phyloP scores from a whole-genome alignment of 2,113 vertebrate species.

The Phoxinus phoxinus region DNA sequence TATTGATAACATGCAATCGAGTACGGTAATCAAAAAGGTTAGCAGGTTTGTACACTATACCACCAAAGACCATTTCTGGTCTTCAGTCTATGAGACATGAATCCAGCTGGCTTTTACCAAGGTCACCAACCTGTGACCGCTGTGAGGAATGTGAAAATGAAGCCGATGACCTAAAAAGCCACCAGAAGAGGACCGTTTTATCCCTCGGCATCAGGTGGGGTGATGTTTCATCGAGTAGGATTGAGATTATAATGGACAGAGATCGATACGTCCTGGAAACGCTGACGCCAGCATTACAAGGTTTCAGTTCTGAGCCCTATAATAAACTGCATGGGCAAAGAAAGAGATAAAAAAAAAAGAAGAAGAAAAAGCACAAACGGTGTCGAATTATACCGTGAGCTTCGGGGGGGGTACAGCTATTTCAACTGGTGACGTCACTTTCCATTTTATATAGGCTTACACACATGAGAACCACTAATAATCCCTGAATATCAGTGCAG shows the following conservation, averaged over 20 bases:
- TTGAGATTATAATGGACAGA: conserved; percentile 73
- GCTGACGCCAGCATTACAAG: conserved; percentile 74
- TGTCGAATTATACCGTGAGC: no score
- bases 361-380: not conserved
- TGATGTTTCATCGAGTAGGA: not conserved
- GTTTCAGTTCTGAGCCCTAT: conserved; percentile 55
- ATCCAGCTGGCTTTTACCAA: not conserved
- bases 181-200: not conserved
- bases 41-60: not conserved
- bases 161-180: not conserved
- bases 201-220: not conserved
- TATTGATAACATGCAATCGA: not conserved
- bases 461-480: no score
- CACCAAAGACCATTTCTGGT: not conserved
- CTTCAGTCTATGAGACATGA: not conserved
- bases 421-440: no score
- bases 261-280: conserved; percentile 77
- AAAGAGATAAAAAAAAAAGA: not conserved
- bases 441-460: no score
- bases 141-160: not conserved
- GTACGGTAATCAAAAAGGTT: not conserved
- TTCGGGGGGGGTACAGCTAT: no score
- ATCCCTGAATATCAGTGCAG: no score
- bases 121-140: not conserved
- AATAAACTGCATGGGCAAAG: not conserved